These are phyloP conservation scores for Atrichornis clamosus DNA, from an alignment of 2,113 vertebrate species.

Conservation along the genomic window DNA sequence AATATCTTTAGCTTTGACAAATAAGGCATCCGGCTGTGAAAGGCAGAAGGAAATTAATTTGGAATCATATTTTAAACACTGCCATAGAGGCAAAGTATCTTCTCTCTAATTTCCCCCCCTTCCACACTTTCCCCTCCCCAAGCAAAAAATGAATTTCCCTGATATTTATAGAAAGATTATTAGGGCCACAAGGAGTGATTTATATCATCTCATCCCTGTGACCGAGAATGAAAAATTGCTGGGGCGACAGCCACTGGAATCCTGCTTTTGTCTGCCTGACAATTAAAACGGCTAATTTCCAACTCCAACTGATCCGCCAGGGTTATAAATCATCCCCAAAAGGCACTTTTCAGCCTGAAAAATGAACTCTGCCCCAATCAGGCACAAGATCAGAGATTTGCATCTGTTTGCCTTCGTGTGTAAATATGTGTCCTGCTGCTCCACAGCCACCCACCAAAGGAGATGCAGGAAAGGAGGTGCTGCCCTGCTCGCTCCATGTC, in stretches of 20 bases:
- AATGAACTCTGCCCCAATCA: constrained; percentile 39
- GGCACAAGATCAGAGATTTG: not conserved
- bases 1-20: constrained; percentile 74
- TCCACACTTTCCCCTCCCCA: not conserved
- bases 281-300: constrained; percentile 71
- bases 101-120: not conserved
- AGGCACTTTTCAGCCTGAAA: constrained; percentile 24
- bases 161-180: constrained; percentile 82
- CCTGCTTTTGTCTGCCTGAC: constrained; percentile 34
- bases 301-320: not conserved
- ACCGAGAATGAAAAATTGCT: constrained; percentile 53
- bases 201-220: constrained; percentile 65
- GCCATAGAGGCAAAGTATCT: constrained; percentile 60
- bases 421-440: not conserved
- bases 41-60: constrained; percentile 76
- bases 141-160: constrained; percentile 54
- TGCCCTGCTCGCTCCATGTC: not conserved
- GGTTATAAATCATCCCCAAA: constrained; percentile 48
- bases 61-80: constrained; percentile 74
- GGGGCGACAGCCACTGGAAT: constrained; percentile 4
- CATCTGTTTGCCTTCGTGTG: not conserved
- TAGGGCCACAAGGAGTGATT: constrained; percentile 70
- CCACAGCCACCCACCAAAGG: not conserved
- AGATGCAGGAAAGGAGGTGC: not conserved
- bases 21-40: constrained; percentile 65